phyloP scores from a whole-genome alignment of 2,888 invertebrate genomes.

The Spodoptera littoralis region DNA sequence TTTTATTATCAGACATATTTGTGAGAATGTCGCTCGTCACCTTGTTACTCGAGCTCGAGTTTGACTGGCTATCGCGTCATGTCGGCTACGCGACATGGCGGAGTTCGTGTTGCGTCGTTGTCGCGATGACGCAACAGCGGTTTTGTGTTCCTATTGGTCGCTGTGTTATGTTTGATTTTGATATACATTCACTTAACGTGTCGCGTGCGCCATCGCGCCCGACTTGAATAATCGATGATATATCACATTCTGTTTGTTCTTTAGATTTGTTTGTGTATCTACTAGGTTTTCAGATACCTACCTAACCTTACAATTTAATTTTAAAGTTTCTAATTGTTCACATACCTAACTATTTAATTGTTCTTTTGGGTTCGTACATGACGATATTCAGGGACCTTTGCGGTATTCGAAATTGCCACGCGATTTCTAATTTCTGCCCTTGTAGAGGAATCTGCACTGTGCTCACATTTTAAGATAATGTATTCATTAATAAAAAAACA shows the following conservation, averaged over 20 bases:
- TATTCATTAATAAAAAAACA: no score
- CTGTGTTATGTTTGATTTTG: constrained; percentile 30
- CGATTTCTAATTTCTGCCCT: no score
- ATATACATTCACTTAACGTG: constrained; percentile 29
- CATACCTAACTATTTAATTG: no score
- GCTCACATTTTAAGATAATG: no score
- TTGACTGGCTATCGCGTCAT: constrained; percentile 50
- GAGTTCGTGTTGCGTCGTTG: constrained; percentile 60
- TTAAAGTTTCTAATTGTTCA: no score
- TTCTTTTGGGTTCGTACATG: no score
- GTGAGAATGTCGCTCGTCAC: constrained; percentile 30
- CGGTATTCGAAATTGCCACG: no score
- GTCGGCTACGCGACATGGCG: constrained; percentile 63
- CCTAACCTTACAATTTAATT: no score
- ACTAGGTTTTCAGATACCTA: no score
- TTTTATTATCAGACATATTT: constrained; percentile 63
- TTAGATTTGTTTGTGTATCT: no score
- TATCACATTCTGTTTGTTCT: not conserved
- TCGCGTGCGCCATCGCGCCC: constrained; percentile 29
- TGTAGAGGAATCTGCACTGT: no score
- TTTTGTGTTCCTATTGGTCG: constrained; percentile 41
- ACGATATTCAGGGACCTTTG: no score
- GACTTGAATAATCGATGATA: constrained; percentile 14
- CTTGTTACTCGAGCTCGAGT: constrained; percentile 31
- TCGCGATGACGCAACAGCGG: constrained; percentile 58